Evolutionary conservation across 2,888 invertebrate species (phyloP).

Genomic region (Dendrolimus pini): DNA sequence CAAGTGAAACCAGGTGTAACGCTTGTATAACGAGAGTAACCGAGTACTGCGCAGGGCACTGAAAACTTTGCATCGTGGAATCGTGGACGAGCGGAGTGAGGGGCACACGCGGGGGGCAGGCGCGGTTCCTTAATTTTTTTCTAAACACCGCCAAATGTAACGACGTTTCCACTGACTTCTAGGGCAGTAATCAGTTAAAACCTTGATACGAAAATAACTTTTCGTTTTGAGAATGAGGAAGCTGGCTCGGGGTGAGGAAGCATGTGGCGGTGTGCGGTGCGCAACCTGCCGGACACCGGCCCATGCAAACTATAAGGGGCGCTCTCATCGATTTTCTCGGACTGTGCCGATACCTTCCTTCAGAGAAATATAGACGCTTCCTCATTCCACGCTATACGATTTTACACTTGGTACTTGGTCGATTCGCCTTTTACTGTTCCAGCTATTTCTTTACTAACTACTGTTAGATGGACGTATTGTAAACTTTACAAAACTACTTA

Average conservation of each 20-base stretch:
- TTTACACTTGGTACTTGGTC: slow-evolving; percentile 33
- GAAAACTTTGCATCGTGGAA: slow-evolving; percentile 58
- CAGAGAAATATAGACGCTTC: slow-evolving; percentile 38
- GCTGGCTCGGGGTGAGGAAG: not conserved
- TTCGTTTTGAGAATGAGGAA: slow-evolving; percentile 2
- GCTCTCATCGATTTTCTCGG: slow-evolving; percentile 70
- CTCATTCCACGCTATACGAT: slow-evolving; percentile 41
- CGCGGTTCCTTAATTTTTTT: slow-evolving; percentile 45
- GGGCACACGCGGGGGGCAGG: slow-evolving; percentile 29
- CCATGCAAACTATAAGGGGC: slow-evolving; percentile 75
- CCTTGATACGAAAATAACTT: not conserved
- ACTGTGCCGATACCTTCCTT: slow-evolving; percentile 66
- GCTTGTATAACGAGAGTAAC: slow-evolving; percentile 26
- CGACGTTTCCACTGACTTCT: slow-evolving; percentile 15
- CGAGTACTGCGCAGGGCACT: slow-evolving; percentile 46
- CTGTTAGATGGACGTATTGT: not conserved
- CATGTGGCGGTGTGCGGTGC: not conserved
- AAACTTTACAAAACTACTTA: not conserved
- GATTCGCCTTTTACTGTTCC: slow-evolving; percentile 10
- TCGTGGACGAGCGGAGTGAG: slow-evolving; percentile 15
- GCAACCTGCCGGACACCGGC: slow-evolving; percentile 32
- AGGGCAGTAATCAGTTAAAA: slow-evolving; percentile 1
- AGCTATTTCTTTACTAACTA: slow-evolving; percentile 9
- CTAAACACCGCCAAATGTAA: slow-evolving; percentile 30
- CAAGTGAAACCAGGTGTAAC: slow-evolving; percentile 12